Evolutionary conservation across 2,797 vertebrate species (phyloP).

Genomic region (Micropoecilia bifurca): DNA sequence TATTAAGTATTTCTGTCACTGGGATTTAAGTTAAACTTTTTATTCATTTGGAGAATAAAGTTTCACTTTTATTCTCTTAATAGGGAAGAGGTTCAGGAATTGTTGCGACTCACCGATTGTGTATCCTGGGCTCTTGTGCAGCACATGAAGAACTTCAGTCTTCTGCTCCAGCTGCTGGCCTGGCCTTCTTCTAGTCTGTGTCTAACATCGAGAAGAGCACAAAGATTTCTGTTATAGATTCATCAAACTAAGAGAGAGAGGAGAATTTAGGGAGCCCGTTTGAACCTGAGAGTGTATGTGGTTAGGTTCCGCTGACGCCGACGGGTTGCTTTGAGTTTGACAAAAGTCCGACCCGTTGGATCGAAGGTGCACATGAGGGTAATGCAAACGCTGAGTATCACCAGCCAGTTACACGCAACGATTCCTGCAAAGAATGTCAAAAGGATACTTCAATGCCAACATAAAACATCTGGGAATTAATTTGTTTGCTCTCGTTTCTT

Average conservation of each 20-base stretch:
- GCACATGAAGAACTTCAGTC: slow-evolving; percentile 97
- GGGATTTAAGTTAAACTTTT: not conserved
- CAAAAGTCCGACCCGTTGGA: slow-evolving; percentile 96
- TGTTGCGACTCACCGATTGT: slow-evolving; percentile 89
- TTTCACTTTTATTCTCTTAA: slow-evolving; percentile 33
- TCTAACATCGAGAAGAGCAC: slow-evolving; percentile 68
- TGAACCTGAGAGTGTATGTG: slow-evolving; percentile 94
- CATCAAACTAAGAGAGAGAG: slow-evolving; percentile 6
- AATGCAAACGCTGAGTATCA: slow-evolving; percentile 97
- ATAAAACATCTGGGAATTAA: slow-evolving; percentile 4
- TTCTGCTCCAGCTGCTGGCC: slow-evolving; percentile 97
- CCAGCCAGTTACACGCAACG: slow-evolving; percentile 98
- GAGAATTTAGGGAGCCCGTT: not conserved
- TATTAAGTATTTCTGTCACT: not conserved
- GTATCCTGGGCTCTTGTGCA: slow-evolving; percentile 98
- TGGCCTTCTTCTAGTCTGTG: slow-evolving; percentile 97
- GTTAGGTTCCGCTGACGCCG: slow-evolving; percentile 95
- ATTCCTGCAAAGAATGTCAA: slow-evolving; percentile 81
- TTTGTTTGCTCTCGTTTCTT: not conserved
- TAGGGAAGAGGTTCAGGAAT: slow-evolving; percentile 3
- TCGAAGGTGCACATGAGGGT: slow-evolving; percentile 98
- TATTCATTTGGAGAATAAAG: slow-evolving; percentile 3
- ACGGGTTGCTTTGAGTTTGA: slow-evolving; percentile 96
- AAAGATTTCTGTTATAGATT: not conserved
- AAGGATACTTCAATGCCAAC: slow-evolving; percentile 11